A percentile compares a stretch with the other conserved stretches of the same genome.
Evolutionary conservation across 2,888 invertebrate species (phyloP).

Genomic region (Plebejus anna): DNA sequence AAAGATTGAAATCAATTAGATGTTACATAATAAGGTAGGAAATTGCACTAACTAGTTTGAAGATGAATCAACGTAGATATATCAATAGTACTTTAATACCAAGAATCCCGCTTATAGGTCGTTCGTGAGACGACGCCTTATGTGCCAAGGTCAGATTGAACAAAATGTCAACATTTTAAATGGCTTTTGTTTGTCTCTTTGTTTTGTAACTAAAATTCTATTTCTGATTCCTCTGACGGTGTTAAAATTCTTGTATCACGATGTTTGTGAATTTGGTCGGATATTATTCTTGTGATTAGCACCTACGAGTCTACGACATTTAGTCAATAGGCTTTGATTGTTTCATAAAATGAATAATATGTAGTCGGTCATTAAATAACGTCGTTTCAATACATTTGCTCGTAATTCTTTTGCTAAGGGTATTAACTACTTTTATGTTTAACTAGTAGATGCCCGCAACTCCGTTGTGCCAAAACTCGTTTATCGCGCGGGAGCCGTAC

Average conservation of each 20-base stretch:
- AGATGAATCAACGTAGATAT: slow-evolving; percentile 15
- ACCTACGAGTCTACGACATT: slow-evolving; percentile 44
- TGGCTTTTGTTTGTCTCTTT: slow-evolving; percentile 30
- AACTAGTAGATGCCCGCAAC: no score
- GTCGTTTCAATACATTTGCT: neutral
- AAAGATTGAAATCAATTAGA: neutral
- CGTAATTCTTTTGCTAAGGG: neutral
- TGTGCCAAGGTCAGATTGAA: slow-evolving; percentile 31
- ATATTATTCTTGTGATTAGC: slow-evolving; percentile 60
- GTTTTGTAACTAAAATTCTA: slow-evolving; percentile 33
- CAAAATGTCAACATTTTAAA: slow-evolving; percentile 33
- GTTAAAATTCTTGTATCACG: slow-evolving; percentile 34
- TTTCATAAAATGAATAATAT: slow-evolving; percentile 23
- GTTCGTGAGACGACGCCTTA: slow-evolving; percentile 28
- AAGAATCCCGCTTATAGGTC: slow-evolving; percentile 32
- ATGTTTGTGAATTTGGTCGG: slow-evolving; percentile 48
- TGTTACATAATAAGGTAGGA: neutral
- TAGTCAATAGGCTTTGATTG: slow-evolving; percentile 5
- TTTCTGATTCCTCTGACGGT: slow-evolving; percentile 35
- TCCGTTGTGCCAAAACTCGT: no score
- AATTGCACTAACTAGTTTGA: neutral
- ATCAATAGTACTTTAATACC: slow-evolving; percentile 29
- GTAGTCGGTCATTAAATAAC: neutral
- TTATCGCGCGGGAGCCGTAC: no score
- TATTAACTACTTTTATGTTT: no score